Base-by-base conservation (phyloP, 2,113 vertebrate species). In the Epinephelus fuscoguttatus region DNA sequence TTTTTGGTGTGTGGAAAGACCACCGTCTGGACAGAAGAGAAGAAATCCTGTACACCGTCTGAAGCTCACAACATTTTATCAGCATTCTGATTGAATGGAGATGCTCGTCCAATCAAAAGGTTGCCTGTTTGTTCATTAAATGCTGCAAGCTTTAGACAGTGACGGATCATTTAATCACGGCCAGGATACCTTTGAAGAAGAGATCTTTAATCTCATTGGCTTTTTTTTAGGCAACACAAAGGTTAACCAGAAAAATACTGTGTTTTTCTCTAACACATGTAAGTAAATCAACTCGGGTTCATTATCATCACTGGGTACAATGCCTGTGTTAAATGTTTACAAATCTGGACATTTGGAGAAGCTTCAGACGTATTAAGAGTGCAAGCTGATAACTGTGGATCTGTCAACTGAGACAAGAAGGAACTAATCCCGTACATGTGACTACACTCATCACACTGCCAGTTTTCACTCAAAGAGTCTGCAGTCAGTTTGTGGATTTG, bases 301-400 rank as follows among this genome's bases (percentile, higher is more conserved):
- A 17, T 57, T 2, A 19, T 10, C 40, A 50, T 64, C 60, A 7
- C 18, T 11, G 61, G 52, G 8, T 12, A 19, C 10, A 25, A 57
- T 40, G 78, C 52, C 42, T 6, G 21, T 4, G 59, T 8, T 74
- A 42, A 49, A 37, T 11, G 78, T 37, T 72, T 23, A 19, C 27
- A 66, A 50, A 68, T 49, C n/a, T 52, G 70, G 42, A 66, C 61
- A n/a, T 55, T 68, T 81, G 62, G 55, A 68, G 45, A 14, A 27
- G 62, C 30, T 74, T 60, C 42, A 52, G 70, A n/a, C 9, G 21
- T 40, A 57, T 66, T 80, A 73, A 40, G 13, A 37, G 27, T 15
- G 37, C 11, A 37, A 19, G 6, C 63, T 52, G 70, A 27, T 50
- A 40, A 50, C 42, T 12, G 15, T 9, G 23, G 25, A 37, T 53